Evolutionary conservation across 2,113 vertebrate species (phyloP).

Genomic region (Hippocampus barbouri): DNA sequence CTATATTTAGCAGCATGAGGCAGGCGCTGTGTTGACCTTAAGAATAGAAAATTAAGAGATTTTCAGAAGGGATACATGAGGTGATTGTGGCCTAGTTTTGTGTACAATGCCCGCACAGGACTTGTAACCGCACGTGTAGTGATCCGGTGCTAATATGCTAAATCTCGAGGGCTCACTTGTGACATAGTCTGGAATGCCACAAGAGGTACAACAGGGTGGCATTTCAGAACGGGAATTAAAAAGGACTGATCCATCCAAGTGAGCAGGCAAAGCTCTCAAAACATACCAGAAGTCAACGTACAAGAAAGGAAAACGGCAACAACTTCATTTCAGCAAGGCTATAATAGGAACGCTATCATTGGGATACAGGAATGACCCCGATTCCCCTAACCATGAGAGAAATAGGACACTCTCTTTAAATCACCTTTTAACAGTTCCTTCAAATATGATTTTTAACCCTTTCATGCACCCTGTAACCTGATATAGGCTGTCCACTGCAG

Average conservation of each 20-base stretch:
- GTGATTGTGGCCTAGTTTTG: conserved; percentile 43
- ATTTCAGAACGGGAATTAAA: conserved; percentile 13
- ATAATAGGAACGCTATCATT: background rate
- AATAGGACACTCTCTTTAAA: background rate
- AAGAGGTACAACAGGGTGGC: conserved; percentile 1
- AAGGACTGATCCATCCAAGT: background rate
- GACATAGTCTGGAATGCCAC: conserved; percentile 30
- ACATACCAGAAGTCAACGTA: background rate
- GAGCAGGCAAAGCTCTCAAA: background rate
- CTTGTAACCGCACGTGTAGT: background rate
- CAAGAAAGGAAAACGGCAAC: background rate
- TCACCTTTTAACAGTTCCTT: background rate
- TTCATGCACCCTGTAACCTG: too few species aligned
- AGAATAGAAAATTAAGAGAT: background rate
- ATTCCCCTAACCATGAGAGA: background rate
- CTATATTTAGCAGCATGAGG: conserved; percentile 27
- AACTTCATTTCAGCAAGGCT: background rate
- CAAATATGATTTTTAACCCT: background rate
- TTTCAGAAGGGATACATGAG: conserved; percentile 21
- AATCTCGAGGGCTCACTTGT: conserved; percentile 22
- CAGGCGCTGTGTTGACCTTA: conserved; percentile 3
- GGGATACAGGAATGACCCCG: background rate
- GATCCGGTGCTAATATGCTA: conserved; percentile 37
- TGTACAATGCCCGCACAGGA: conserved; percentile 28
- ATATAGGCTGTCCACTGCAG: background rate